A percentile compares a stretch with the other conserved stretches of the same genome.
These are phyloP conservation scores for Copsychus sechellarum DNA, from an alignment of 2,113 vertebrate species.

Conservation along the genomic window DNA sequence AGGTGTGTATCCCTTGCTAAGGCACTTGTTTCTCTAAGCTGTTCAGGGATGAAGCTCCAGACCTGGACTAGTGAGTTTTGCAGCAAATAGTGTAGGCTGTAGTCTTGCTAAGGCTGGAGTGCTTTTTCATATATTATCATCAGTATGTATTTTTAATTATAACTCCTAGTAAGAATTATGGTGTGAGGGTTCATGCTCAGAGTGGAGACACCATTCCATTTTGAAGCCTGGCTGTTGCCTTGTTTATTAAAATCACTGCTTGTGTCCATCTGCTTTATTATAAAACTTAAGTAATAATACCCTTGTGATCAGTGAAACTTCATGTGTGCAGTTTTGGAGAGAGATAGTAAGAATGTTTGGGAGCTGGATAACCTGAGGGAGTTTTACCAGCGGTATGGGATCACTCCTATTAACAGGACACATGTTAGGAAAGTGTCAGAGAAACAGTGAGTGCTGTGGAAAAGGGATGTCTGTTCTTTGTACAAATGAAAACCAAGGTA, in stretches of 20 bases:
- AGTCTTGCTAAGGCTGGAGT: not conserved
- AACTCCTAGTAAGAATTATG: not conserved
- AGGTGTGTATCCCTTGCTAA: not conserved
- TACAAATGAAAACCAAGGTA: not conserved
- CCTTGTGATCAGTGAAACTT: not conserved
- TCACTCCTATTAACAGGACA: not conserved
- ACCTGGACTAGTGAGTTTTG: not conserved
- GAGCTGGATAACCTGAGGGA: not conserved
- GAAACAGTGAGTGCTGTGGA: not conserved
- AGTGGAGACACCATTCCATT: not conserved
- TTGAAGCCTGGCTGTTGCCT: not conserved
- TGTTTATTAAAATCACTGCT: not conserved
- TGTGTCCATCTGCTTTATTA: not conserved
- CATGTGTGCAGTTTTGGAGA: not conserved
- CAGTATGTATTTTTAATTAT: not conserved
- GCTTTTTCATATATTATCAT: not conserved
- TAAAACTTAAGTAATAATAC: not conserved
- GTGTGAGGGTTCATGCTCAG: not conserved
- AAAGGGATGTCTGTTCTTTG: not conserved
- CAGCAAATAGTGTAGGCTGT: not conserved
- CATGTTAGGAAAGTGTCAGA: not conserved
- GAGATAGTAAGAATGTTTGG: not conserved
- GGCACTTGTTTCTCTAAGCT: not conserved
- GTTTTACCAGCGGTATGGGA: not conserved
- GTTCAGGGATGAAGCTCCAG: not conserved